These are phyloP conservation scores for Sesamia nonagrioides DNA, from an alignment of 1,140 invertebrate species.

Conservation along the genomic window DNA sequence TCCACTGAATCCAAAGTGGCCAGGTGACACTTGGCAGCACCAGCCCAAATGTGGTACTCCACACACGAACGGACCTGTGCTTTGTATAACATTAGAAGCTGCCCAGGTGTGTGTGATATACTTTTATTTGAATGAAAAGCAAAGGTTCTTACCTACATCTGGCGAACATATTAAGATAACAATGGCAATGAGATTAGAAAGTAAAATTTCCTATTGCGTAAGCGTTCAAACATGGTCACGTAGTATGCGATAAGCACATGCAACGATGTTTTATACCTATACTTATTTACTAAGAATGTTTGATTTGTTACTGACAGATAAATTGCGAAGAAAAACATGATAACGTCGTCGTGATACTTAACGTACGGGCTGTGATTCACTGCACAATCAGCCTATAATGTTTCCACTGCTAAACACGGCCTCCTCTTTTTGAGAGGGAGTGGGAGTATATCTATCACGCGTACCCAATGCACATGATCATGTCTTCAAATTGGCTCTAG, in stretches of 20 bases:
- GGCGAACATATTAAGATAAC: slow-evolving; percentile 66
- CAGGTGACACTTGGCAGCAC: too few species aligned
- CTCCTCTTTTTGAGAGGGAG: too few species aligned
- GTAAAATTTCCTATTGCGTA: slow-evolving; percentile 68
- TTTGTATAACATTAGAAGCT: too few species aligned
- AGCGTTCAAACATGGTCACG: slow-evolving; percentile 55
- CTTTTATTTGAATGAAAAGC: slow-evolving; percentile 55
- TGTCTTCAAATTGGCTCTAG: too few species aligned
- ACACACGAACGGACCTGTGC: too few species aligned
- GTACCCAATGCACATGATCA: too few species aligned
- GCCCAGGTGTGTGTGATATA: too few species aligned
- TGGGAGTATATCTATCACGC: too few species aligned
- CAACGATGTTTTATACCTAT: slow-evolving; percentile 44
- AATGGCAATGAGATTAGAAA: slow-evolving; percentile 72
- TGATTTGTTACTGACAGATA: slow-evolving; percentile 24
- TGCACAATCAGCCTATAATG: too few species aligned
- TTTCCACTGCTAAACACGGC: too few species aligned
- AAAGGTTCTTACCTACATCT: slow-evolving; percentile 54
- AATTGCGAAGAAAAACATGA: slow-evolving; percentile 25
- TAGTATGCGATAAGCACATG: slow-evolving; percentile 57
- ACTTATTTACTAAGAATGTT: slow-evolving; percentile 29
- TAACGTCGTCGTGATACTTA: not conserved
- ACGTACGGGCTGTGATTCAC: not conserved
- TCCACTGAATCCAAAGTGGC: too few species aligned
- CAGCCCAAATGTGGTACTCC: too few species aligned